Evolutionary conservation across 2,113 vertebrate species (phyloP).

Genomic region (Cavia porcellus): DNA sequence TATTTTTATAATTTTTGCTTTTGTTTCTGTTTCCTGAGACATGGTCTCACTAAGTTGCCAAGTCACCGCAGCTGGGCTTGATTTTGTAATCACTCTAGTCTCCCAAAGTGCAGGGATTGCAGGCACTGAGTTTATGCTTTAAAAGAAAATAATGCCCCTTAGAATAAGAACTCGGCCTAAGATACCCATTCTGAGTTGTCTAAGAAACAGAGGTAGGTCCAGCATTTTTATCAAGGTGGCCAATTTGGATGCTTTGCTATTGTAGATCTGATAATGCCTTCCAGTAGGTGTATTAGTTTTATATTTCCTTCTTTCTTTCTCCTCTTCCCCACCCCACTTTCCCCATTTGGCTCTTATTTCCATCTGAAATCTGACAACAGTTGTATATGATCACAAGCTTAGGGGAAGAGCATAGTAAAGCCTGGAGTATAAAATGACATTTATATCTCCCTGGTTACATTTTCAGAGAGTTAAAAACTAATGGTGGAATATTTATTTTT

Average conservation of each 20-base stretch:
- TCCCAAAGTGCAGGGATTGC: neutral
- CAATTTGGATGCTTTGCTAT: neutral
- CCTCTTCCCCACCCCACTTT: neutral
- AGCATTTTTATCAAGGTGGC: neutral
- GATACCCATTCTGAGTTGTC: neutral
- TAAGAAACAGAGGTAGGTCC: neutral
- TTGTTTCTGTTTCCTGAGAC: neutral
- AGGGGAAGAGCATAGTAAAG: neutral
- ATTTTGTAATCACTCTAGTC: neutral
- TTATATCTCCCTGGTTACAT: constrained; percentile 2
- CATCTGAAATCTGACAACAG: constrained; percentile 26
- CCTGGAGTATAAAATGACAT: neutral
- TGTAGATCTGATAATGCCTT: neutral
- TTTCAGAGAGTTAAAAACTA: constrained; percentile 58
- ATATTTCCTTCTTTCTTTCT: neutral
- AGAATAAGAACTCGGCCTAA: neutral
- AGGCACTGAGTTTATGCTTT: neutral
- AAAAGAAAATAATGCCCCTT: neutral
- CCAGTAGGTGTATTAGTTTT: neutral
- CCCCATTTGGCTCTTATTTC: neutral
- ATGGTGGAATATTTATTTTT: constrained; percentile 10
- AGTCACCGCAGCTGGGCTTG: neutral
- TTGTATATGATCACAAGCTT: neutral
- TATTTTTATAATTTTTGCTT: neutral
- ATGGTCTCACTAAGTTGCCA: neutral